These are phyloP conservation scores for Chymomyza procnemis DNA, from an alignment of 2,888 invertebrate genomes.

Conservation along the genomic window DNA sequence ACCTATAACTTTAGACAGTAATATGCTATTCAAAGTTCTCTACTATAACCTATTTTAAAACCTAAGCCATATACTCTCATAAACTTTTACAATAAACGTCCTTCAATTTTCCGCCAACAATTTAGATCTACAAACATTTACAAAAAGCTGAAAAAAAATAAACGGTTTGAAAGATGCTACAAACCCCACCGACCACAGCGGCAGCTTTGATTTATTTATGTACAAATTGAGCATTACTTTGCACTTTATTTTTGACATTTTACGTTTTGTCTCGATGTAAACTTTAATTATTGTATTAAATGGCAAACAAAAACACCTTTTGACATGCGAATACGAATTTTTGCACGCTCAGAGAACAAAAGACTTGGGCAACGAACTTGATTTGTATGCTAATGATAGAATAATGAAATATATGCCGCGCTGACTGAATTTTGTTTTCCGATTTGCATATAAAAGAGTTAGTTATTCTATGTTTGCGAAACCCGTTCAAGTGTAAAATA, in stretches of 20 bases:
- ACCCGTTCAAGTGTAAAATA: background rate
- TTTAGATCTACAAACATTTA: too few species aligned
- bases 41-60: too few species aligned
- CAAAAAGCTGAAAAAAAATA: too few species aligned
- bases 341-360: background rate
- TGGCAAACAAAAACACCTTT: background rate
- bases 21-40: too few species aligned
- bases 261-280: background rate
- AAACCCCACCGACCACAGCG: background rate
- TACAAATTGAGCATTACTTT: background rate
- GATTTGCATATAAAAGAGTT: slow-evolving; percentile 19
- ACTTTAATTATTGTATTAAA: background rate
- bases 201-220: background rate
- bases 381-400: slow-evolving; percentile 2
- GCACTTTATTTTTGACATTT: background rate
- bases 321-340: background rate
- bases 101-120: too few species aligned
- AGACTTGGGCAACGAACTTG: slow-evolving; percentile 9
- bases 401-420: background rate
- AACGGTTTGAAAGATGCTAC: slow-evolving; percentile 1
- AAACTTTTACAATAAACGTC: too few species aligned
- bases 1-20: too few species aligned
- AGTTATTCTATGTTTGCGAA: slow-evolving; percentile 38
- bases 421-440: slow-evolving; percentile 29
- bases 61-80: too few species aligned